phyloP scores from a whole-genome alignment of 2,797 vertebrate species.

The Anisognathus igniventris region DNA sequence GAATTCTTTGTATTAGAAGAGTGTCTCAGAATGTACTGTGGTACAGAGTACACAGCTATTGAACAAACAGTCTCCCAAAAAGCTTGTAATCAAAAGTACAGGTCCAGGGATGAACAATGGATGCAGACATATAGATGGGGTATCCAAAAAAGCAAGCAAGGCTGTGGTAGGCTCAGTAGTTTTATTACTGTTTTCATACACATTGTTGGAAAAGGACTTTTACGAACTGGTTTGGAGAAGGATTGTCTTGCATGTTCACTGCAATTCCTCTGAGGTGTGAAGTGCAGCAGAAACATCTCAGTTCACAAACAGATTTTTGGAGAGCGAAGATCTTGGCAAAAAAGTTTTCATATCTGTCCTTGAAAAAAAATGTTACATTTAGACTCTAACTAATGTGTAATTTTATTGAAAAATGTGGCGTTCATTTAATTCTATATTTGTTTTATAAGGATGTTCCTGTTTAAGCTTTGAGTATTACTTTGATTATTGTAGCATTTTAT shows the following conservation, averaged over 20 bases:
- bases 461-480: conserved; percentile 44
- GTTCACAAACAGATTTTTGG: neutral
- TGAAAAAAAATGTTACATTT: neutral
- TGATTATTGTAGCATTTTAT: conserved; percentile 35
- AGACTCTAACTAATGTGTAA: neutral
- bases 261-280: neutral
- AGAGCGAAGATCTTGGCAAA: neutral
- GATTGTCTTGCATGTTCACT: neutral
- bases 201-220: neutral
- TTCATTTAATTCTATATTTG: conserved; percentile 32
- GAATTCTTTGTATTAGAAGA: neutral
- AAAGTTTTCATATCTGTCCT: neutral
- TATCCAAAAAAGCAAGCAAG: neutral
- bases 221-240: neutral
- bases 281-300: neutral
- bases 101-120: neutral
- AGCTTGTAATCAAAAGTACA: neutral
- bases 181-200: neutral
- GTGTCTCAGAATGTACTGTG: neutral
- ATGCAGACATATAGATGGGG: neutral
- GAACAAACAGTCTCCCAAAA: neutral
- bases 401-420: neutral
- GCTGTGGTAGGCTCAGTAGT: neutral
- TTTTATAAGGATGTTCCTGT: conserved; percentile 53
- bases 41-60: neutral